Base-by-base conservation (phyloP, 2,797 vertebrate species). In the Melanotaenia nigrans region DNA sequence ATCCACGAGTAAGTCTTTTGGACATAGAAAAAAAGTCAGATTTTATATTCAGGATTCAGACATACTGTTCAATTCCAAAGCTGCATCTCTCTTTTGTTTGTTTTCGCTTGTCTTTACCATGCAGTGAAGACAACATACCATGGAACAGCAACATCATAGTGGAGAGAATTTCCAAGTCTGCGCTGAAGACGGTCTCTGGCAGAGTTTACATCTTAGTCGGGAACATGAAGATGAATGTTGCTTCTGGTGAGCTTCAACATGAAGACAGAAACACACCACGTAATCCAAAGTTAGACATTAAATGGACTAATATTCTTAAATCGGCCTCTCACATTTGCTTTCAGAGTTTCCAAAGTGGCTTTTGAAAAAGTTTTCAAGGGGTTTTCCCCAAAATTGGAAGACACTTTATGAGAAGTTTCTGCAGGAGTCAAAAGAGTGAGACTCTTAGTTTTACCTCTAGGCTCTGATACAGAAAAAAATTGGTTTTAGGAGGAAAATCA, bases 121-220 rank as follows among this genome's bases (percentile, higher is more conserved):
- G 13, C 59, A 95, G 95, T 61, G 88, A 92, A 1, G 59, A 88
- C n/a, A 89, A 87, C n/a, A 68, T 89, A 35, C 81, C 68, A 0
- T 95, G 95, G 95, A 92, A 95, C 79, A 95, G 93, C 57, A 95
- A 93, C 83, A 73, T 92, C 70, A 88, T 95, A 9, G 63, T 67
- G 9, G 90, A 94, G 3, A 85, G 94, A 62, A 47, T 95, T 65
- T 90, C 93, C 30, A 83, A 33, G 5, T 80, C 71, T 24, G 78
- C 80, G 24, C 45, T 95, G 68, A 95, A 90, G 81, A 95, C 94
- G 0, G 9, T 91, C 36, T 87, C 93, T 0, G 92, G 94, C 28
- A 91, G 78, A 11, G 79, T 90, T 32, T 95, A 95, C 49, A 57
- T 92, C 53, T 80, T 95, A 42, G 58, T 89, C 25, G 94, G 94